Conservation (phyloP, 2,888 invertebrate genomes). For the Buathra laborator region DNA sequence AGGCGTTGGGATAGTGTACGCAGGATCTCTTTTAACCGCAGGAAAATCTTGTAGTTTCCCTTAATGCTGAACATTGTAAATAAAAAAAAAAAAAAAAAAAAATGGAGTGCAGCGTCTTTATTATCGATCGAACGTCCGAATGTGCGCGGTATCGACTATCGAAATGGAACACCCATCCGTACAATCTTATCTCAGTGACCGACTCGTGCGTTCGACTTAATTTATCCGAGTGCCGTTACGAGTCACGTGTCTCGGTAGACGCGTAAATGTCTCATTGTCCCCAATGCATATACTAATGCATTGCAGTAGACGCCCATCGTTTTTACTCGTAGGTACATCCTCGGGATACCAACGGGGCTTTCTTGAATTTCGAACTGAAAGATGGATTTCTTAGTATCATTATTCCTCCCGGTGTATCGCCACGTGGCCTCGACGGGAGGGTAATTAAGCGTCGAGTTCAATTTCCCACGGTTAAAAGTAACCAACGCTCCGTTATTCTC, state of each 20-base stretch:
- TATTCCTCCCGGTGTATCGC: slow-evolving; percentile 30
- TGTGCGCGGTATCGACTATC: slow-evolving; percentile 47
- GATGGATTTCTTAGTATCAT: slow-evolving; percentile 42
- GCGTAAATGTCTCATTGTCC: slow-evolving; percentile 28
- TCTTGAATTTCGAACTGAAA: slow-evolving; percentile 16
- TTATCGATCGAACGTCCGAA: slow-evolving; percentile 18
- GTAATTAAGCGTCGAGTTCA: slow-evolving; percentile 67
- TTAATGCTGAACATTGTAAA: not conserved
- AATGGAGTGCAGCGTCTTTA: not conserved
- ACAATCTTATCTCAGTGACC: slow-evolving; percentile 54
- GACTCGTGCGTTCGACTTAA: slow-evolving; percentile 42
- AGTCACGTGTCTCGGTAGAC: slow-evolving; percentile 38
- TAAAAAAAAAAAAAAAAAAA: slow-evolving; percentile 10
- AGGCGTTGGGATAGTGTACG: slow-evolving; percentile 61
- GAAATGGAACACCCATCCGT: slow-evolving; percentile 57
- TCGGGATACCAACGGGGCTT: not conserved
- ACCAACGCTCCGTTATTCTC: slow-evolving; percentile 56
- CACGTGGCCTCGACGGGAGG: slow-evolving; percentile 52
- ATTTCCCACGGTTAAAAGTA: slow-evolving; percentile 66
- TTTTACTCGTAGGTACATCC: not conserved
- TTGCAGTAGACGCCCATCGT: not conserved
- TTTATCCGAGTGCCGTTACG: slow-evolving; percentile 6
- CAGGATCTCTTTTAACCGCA: slow-evolving; percentile 62
- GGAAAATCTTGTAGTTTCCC: not conserved
- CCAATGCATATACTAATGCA: not conserved